phyloP scores from a whole-genome alignment of 2,888 invertebrate genomes.

The Argynnis bischoffii region DNA sequence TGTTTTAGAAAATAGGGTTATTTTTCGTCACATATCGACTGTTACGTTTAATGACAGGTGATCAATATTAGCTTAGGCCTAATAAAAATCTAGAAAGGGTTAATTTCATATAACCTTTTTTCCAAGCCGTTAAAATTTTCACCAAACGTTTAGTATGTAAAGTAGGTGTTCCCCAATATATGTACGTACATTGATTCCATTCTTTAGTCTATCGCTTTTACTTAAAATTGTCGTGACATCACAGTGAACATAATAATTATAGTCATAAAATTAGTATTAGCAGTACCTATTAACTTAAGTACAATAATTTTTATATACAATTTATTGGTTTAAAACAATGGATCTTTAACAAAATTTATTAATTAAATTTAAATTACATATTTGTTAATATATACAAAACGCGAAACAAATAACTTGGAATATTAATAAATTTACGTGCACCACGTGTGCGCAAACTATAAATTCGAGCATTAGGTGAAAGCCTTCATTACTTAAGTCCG shows the following conservation, averaged over 20 bases:
- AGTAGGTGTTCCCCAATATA: too few species aligned
- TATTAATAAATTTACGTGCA: conserved; percentile 36
- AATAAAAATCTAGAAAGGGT: not conserved
- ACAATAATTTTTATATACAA: not conserved
- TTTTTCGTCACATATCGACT: conserved; percentile 43
- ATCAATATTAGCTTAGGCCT: not conserved
- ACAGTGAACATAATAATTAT: too few species aligned
- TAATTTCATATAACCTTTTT: not conserved
- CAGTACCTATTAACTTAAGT: not conserved
- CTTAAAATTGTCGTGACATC: too few species aligned
- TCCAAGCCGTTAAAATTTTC: too few species aligned
- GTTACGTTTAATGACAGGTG: not conserved
- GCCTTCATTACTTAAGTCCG: conserved; percentile 81
- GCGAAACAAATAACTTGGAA: conserved; percentile 37
- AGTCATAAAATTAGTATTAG: too few species aligned
- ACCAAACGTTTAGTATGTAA: too few species aligned
- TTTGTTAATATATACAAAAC: not conserved
- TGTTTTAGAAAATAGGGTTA: conserved; percentile 71
- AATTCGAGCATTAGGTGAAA: conserved; percentile 77
- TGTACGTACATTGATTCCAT: too few species aligned
- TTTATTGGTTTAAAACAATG: too few species aligned
- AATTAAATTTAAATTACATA: too few species aligned
- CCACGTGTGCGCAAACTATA: conserved; percentile 75
- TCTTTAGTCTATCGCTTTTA: too few species aligned
- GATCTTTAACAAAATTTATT: too few species aligned